phyloP scores from a whole-genome alignment of 2,113 vertebrate species.

The Seriola quinqueradiata region DNA sequence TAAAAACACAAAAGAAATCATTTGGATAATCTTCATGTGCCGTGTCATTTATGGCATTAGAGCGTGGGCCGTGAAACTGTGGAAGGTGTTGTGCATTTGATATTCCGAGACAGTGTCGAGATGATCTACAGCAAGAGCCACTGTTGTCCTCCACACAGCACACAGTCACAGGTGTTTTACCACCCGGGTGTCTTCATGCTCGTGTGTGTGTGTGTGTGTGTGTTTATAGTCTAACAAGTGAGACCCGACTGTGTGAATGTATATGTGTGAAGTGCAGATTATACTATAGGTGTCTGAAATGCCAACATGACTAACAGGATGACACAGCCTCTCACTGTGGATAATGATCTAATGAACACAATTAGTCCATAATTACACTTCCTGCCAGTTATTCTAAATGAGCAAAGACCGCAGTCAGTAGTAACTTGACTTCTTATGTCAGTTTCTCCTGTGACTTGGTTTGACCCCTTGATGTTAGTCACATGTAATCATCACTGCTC shows the following conservation, averaged over 20 bases:
- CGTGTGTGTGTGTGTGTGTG: no score
- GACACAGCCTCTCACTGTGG: background rate
- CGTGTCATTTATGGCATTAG: background rate
- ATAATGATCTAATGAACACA: slow-evolving; percentile 44
- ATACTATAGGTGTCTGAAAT: slow-evolving; percentile 3
- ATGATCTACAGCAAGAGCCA: background rate
- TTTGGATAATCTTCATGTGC: background rate
- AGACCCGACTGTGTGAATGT: background rate
- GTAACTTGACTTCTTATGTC: background rate
- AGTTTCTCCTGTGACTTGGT: slow-evolving; percentile 9
- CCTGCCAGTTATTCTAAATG: slow-evolving; percentile 4
- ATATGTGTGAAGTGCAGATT: slow-evolving; percentile 7
- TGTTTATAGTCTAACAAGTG: background rate
- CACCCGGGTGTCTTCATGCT: background rate
- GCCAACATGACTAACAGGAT: background rate
- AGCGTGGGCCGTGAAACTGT: background rate
- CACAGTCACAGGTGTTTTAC: background rate
- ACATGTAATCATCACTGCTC: background rate
- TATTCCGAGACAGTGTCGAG: background rate
- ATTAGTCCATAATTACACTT: slow-evolving; percentile 32
- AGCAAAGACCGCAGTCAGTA: background rate
- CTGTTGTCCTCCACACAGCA: background rate
- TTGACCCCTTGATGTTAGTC: background rate
- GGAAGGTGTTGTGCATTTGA: background rate
- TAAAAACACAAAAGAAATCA: no score